A percentile compares a stretch with the other conserved stretches of the same genome.
Conservation (phyloP, 2,113 vertebrate species). For the Equus przewalskii region DNA sequence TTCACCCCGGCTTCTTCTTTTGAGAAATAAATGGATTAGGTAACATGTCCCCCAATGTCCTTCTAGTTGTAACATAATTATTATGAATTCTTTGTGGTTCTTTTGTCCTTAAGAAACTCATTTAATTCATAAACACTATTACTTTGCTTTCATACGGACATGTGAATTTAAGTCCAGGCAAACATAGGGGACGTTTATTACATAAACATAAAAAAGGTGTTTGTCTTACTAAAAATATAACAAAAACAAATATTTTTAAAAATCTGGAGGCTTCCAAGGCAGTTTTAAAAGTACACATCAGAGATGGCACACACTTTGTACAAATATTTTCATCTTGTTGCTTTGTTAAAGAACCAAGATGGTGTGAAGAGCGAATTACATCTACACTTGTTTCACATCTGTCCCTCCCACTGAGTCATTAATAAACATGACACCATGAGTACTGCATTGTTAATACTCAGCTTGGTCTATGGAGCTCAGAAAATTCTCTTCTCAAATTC, state of each 20-base stretch:
- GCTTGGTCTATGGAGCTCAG: neutral
- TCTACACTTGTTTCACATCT: constrained; percentile 29
- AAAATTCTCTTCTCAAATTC: constrained; percentile 55
- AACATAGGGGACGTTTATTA: neutral
- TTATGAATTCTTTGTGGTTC: neutral
- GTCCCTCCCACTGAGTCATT: constrained; percentile 68
- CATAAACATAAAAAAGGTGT: neutral
- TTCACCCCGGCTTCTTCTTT: neutral
- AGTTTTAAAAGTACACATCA: constrained; percentile 21
- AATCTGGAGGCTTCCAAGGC: neutral
- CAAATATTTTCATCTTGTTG: constrained; percentile 52
- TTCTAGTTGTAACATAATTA: constrained; percentile 17
- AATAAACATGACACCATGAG: constrained; percentile 71
- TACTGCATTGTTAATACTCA: constrained; percentile 73
- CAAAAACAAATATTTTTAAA: neutral
- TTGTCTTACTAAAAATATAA: constrained; percentile 51
- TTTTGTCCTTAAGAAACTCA: constrained; percentile 60
- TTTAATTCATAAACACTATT: constrained; percentile 27
- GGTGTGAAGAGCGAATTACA: constrained; percentile 61
- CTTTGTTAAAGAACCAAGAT: constrained; percentile 31
- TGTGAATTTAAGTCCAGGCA: neutral
- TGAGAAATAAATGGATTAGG: constrained; percentile 15
- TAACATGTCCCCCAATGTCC: neutral
- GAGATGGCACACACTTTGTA: neutral
- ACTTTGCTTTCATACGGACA: constrained; percentile 18